Percentiles rank a stretch among this genome's conserved stretches.
phyloP scores from a whole-genome alignment of 64 coral and sea anemone species.

The Pachyseris speciosa region DNA sequence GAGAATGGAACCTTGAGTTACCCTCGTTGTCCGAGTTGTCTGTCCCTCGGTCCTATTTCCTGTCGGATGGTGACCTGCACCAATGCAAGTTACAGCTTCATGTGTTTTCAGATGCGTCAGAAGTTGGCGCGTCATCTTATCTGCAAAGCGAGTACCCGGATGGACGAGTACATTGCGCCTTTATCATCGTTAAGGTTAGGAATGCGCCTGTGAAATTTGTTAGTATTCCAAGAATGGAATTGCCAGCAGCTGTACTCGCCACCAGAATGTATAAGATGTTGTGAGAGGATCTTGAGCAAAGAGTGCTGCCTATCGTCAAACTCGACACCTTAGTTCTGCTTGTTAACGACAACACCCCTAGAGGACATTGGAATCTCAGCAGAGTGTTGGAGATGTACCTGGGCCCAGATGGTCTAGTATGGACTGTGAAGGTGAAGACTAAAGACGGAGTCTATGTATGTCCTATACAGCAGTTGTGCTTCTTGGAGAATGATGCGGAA shows the following conservation, averaged over 20 bases:
- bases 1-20: conserved; percentile 11
- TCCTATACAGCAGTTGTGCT: neutral
- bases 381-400: conserved; percentile 8
- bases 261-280: conserved; percentile 2
- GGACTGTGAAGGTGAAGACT: neutral
- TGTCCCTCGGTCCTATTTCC: conserved; percentile 47
- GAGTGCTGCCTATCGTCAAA: conserved; percentile 18
- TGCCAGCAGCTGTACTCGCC: conserved; percentile 41
- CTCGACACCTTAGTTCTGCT: neutral
- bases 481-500: no score
- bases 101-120: conserved; percentile 39
- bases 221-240: conserved; percentile 49
- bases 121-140: conserved; percentile 16
- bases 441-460: neutral
- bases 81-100: conserved; percentile 16
- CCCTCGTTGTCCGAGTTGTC: neutral
- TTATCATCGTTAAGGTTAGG: conserved; percentile 40
- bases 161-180: conserved; percentile 28
- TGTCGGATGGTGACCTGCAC: neutral
- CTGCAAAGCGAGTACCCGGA: neutral
- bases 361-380: neutral
- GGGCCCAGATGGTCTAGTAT: neutral
- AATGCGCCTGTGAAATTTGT: conserved; percentile 23
- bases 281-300: neutral
- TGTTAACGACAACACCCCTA: neutral